Base-by-base conservation (phyloP, 2,113 vertebrate genomes). In the Mirza zaza region DNA sequence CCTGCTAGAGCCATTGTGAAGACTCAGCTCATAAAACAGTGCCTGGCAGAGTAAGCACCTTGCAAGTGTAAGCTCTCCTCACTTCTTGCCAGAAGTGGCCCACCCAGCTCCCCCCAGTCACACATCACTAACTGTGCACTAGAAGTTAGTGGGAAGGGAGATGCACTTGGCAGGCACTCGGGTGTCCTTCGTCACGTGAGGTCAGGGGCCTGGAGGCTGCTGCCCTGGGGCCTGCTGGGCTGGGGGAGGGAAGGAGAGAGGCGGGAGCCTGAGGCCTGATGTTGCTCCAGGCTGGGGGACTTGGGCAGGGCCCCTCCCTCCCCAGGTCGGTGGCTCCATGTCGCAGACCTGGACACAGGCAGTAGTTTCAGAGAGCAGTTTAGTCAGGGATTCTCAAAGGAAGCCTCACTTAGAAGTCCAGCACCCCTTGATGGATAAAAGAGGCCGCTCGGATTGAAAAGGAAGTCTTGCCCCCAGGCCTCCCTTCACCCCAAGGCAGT, bases 1-100 rank as follows among this genome's bases (percentile, higher is more conserved):
- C 8, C 59, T 27, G 20, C 5, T 50, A 5, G 39, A 32, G 71
- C 29, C 12, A 0, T 3, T 34, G 23, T 59, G 57, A 57, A 6
- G 25, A 55, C 18, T 32, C 10, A 87, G 57, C 52, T 79, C 21
- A 1, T 10, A 11, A 39, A 34, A 59, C 39, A n/a, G 68, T 14
- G 9, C 32, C 5, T 0, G 0, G 48, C 32, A 21, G 21, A 81
- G 50, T 12, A 8, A 18, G n/a, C 34, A 3, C 15, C 6, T 14
- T 6, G 11, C 4, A n/a, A 20, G 25, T 27, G 23, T 59, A 29
- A 32, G 21, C 29, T 75, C 42, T 34, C 12, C 6, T 25, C 10
- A 48, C 23, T 73, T 48, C 34, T 73, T 36, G 61, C 17, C 59
- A 34, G 48, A 27, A 25, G 6, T 14, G 87, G 13, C 73, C 67